Percentiles rank a stretch among this genome's conserved stretches.
phyloP scores from a whole-genome alignment of 30 jellyfish, hydroid and myxozoan species.

The Rhopilema esculentum region DNA sequence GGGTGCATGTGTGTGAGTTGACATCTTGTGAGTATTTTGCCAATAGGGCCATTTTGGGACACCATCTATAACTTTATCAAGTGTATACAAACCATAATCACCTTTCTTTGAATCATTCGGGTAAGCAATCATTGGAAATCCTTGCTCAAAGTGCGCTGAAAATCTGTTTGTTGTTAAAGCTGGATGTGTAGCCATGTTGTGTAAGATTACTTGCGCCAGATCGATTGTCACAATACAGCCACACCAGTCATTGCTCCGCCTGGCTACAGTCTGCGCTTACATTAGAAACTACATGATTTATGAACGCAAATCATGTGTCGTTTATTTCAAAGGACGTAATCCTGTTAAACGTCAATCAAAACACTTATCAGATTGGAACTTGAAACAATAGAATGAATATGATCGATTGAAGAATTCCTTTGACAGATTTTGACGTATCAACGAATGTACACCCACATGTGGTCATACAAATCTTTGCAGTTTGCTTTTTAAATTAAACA shows the following conservation, averaged over 20 bases:
- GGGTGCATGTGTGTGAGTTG: background rate
- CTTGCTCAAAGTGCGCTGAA: slow-evolving; percentile 53
- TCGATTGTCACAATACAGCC: slow-evolving; percentile 12
- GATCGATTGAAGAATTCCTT: slow-evolving; percentile 65
- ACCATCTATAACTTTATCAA: slow-evolving; percentile 38
- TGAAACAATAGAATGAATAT: slow-evolving; percentile 50
- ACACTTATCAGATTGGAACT: slow-evolving; percentile 75
- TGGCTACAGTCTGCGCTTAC: slow-evolving; percentile 44
- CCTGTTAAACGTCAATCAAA: slow-evolving; percentile 83
- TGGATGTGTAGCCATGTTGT: slow-evolving; percentile 50
- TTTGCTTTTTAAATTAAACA: slow-evolving; percentile 23
- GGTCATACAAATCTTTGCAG: slow-evolving; percentile 15
- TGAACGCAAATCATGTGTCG: slow-evolving; percentile 71
- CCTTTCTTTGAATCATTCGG: slow-evolving; percentile 26
- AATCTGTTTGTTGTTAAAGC: slow-evolving; percentile 40
- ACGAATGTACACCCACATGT: slow-evolving; percentile 39
- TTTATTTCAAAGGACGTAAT: slow-evolving; percentile 68
- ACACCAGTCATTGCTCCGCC: slow-evolving; percentile 24
- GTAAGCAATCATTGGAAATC: slow-evolving; percentile 52
- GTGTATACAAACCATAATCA: slow-evolving; percentile 22
- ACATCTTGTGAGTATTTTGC: slow-evolving; percentile 38
- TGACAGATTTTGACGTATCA: slow-evolving; percentile 76
- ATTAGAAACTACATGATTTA: slow-evolving; percentile 58
- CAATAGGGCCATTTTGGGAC: slow-evolving; percentile 62
- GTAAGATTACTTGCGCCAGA: background rate